Percentiles rank a stretch among this genome's conserved stretches.
Evolutionary conservation across 2,888 invertebrate species (phyloP).

Genomic region (Lordiphosa fenestrarum): DNA sequence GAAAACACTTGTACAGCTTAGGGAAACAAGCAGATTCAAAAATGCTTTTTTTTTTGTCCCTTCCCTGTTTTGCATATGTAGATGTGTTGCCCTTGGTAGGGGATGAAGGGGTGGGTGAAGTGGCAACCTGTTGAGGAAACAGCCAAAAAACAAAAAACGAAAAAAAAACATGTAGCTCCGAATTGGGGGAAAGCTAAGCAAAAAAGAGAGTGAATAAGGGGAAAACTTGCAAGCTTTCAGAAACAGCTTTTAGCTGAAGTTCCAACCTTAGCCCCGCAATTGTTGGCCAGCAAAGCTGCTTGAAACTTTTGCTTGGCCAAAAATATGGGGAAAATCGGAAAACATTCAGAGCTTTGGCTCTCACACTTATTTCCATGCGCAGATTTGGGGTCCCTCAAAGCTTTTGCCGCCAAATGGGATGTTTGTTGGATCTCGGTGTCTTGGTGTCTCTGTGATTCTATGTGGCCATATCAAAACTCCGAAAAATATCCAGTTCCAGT

Average conservation of each 20-base stretch:
- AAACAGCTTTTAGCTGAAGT: conserved; percentile 15
- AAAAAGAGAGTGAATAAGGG: conserved; percentile 1
- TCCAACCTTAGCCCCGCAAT: not conserved
- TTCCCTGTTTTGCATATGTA: conserved; percentile 9
- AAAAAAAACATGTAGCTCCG: not conserved
- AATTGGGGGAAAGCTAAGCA: conserved; percentile 3
- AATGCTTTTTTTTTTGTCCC: conserved; percentile 21
- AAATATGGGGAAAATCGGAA: conserved; percentile 32
- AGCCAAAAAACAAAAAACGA: not conserved
- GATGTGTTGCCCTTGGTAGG: not conserved
- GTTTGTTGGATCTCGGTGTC: conserved; percentile 38
- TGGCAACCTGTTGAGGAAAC: conserved; percentile 72
- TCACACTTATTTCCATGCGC: conserved; percentile 29
- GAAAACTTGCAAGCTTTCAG: too few species aligned
- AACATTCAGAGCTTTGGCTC: conserved; percentile 9
- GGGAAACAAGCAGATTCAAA: conserved; percentile 52
- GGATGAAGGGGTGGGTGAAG: conserved; percentile 36
- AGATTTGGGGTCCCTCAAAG: conserved; percentile 23
- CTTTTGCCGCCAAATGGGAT: conserved; percentile 7
- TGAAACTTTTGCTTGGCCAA: not conserved
- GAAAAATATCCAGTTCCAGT: conserved; percentile 78
- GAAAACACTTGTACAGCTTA: conserved; percentile 63
- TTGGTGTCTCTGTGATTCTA: conserved; percentile 57
- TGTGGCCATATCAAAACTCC: conserved; percentile 61
- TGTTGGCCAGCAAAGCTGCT: conserved; percentile 8